These are phyloP conservation scores for Zosterops pallidus DNA, from an alignment of 2,113 vertebrate genomes.

Conservation along the genomic window DNA sequence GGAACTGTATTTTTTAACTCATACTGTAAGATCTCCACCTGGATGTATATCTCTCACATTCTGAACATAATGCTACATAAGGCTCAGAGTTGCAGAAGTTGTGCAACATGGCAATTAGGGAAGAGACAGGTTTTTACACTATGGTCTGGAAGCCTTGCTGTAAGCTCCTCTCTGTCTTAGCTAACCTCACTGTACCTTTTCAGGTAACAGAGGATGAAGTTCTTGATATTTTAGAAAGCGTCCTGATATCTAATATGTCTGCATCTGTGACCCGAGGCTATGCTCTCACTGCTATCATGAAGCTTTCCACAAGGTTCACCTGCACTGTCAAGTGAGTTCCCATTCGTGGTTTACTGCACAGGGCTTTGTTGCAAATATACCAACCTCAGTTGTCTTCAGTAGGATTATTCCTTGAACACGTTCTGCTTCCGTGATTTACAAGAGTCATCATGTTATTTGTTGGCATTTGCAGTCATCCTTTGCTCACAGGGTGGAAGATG, in stretches of 20 bases:
- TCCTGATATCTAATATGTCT: slow-evolving; percentile 95
- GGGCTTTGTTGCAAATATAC: background rate
- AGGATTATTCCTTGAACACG: background rate
- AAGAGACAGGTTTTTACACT: background rate
- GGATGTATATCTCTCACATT: background rate
- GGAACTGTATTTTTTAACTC: background rate
- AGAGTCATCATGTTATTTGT: background rate
- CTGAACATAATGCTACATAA: background rate
- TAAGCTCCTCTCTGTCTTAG: background rate
- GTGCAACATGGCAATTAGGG: background rate
- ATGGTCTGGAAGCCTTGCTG: background rate
- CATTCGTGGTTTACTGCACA: background rate
- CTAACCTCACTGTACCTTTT: background rate
- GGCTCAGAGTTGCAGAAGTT: background rate
- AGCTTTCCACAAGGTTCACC: slow-evolving; percentile 94
- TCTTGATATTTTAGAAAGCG: slow-evolving; percentile 95
- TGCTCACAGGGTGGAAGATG: background rate
- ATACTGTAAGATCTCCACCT: background rate
- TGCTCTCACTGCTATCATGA: slow-evolving; percentile 97
- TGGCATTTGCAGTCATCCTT: background rate
- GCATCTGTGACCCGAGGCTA: slow-evolving; percentile 95
- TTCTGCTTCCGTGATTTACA: background rate
- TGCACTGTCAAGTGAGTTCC: slow-evolving; percentile 92
- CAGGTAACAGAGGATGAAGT: slow-evolving; percentile 99
- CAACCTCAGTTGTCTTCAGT: background rate